Evolutionary conservation across 1,140 invertebrate species (phyloP).

Genomic region (Procambarus virginalis): DNA sequence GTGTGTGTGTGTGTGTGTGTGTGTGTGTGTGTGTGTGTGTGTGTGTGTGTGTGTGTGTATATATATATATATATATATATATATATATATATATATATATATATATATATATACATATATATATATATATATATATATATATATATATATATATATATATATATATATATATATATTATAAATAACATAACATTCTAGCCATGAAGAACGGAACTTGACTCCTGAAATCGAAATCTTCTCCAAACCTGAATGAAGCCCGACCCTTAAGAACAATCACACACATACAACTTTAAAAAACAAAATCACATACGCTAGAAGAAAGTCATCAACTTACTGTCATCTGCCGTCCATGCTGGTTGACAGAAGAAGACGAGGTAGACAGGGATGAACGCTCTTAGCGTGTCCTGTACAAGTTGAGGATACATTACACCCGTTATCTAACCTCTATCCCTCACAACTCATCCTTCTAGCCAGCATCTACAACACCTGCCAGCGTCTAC

Average conservation of each 20-base stretch:
- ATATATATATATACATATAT: slow-evolving; percentile 1
- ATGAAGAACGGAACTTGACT: too few relatives aligned
- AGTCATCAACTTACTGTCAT: slow-evolving; percentile 42
- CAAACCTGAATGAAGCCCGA: too few relatives aligned
- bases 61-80: slow-evolving; percentile 5
- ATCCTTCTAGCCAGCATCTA: neutral
- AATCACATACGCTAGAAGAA: too few relatives aligned
- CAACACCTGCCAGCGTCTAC: neutral
- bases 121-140: slow-evolving; percentile 5
- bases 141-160: slow-evolving; percentile 5
- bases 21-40: too few relatives aligned
- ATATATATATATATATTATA: neutral
- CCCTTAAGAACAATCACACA: too few relatives aligned
- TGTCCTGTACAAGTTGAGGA: neutral
- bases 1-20: too few relatives aligned
- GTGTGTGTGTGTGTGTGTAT: neutral
- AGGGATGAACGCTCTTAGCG: neutral
- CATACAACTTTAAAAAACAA: too few relatives aligned
- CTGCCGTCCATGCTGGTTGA: slow-evolving; percentile 52
- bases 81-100: slow-evolving; percentile 5
- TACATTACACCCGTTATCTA: slow-evolving; percentile 29
- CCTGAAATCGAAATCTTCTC: too few relatives aligned
- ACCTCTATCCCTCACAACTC: slow-evolving; percentile 19
- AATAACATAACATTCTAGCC: neutral
- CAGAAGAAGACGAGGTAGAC: slow-evolving; percentile 16